Base-by-base conservation (phyloP, 2,888 invertebrate species). In the Coremacera marginata region DNA sequence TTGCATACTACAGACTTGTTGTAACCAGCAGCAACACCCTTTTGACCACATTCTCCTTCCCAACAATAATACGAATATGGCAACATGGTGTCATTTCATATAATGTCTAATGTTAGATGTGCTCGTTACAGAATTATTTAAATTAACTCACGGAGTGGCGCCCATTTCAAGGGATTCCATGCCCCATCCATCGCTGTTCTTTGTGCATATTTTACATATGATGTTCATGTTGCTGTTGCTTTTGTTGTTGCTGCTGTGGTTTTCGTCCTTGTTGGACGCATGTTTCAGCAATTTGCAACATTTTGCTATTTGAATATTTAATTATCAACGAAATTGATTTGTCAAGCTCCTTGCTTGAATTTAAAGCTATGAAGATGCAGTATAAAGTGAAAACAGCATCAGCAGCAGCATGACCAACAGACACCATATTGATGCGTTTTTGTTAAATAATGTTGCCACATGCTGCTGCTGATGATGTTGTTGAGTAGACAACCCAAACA, bases 241-340 rank as follows among this genome's bases (percentile, higher is more conserved):
- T 5, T 57, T 71, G 72, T 49, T 44, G 60, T 71, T 49, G 52
- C 16, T 31, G 55, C n/a, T 70, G 27, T 49, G 25, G 44, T 25
- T 57, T 34, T 11, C 31, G 70, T 11, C 14, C 44, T 60, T 22
- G 60, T 19, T 34, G 27, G 5, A 11, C 25, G 37, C 67, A 55
- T 37, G 63, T 25, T 76, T 25, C 19, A 51, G 34, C 76, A 76
- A 70, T 71, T 71, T 77, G 79, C 75, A 77, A 70, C 65, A 77
- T 81, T 81, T 78, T 75, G 75, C 80, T 80, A 81, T 81, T 83
- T 83, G 82, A 83, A 84, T 84, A 85, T 84, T 83, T 85, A 86
- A 86, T 86, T 85, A 86, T 83, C 82, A 84, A 82, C 81, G 81
- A 84, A 86, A 86, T 86, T 86, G 87, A 86, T 84, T 87, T 87